Percentiles rank a stretch among this genome's conserved stretches.
phyloP scores from a whole-genome alignment of 2,888 invertebrate species.

The Mactromeris polynyma region DNA sequence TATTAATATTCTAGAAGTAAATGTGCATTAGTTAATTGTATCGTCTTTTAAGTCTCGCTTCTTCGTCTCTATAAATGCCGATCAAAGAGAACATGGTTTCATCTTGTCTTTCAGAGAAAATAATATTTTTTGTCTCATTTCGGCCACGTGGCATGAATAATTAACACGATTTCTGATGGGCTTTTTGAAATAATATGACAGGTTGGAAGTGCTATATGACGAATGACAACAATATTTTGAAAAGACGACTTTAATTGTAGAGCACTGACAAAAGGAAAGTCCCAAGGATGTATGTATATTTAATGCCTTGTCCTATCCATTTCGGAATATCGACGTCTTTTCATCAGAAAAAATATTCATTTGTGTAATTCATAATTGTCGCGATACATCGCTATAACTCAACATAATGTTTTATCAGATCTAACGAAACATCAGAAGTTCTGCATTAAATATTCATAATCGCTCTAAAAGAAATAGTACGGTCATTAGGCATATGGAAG shows the following conservation, averaged over 20 bases:
- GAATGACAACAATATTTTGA: slow-evolving; percentile 60
- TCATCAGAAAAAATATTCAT: slow-evolving; percentile 14
- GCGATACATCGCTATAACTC: neutral
- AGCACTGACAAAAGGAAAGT: slow-evolving; percentile 33
- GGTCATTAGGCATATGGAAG: slow-evolving; percentile 43
- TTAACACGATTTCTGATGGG: slow-evolving; percentile 43
- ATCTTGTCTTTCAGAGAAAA: slow-evolving; percentile 49
- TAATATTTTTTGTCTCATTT: slow-evolving; percentile 36
- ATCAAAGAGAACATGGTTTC: slow-evolving; percentile 47
- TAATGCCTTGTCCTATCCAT: slow-evolving; percentile 46
- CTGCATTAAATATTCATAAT: slow-evolving; percentile 48
- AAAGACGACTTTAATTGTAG: slow-evolving; percentile 55
- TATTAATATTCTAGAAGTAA: slow-evolving; percentile 80
- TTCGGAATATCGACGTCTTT: slow-evolving; percentile 34
- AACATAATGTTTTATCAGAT: neutral
- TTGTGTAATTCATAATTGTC: slow-evolving; percentile 1
- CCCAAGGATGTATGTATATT: slow-evolving; percentile 53
- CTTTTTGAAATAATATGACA: slow-evolving; percentile 62
- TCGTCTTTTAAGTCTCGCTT: slow-evolving; percentile 67
- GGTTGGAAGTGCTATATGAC: slow-evolving; percentile 63
- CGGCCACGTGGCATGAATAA: slow-evolving; percentile 55
- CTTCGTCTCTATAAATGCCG: slow-evolving; percentile 57
- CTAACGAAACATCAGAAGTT: neutral
- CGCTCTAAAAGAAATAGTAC: slow-evolving; percentile 23
- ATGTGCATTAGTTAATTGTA: slow-evolving; percentile 81